Evolutionary conservation across 2,113 vertebrate genomes (phyloP), one percentile per base, ranked within the genome.

Genomic region (Hucho hucho): DNA sequence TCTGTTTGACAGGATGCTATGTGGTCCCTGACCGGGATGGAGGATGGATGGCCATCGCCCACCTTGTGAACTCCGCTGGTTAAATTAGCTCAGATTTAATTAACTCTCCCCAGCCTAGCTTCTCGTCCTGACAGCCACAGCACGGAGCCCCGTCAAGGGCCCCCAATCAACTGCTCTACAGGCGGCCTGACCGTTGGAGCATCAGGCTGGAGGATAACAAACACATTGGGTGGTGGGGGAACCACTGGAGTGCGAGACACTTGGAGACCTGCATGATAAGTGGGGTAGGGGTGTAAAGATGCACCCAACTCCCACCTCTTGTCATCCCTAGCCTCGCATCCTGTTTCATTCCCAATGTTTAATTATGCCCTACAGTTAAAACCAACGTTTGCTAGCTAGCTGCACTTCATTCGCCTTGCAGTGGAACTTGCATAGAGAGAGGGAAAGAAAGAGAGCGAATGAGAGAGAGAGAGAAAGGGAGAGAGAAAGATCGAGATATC

Each of bases 341-440:
- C 71, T 74, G 76, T 81, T 80, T 80, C 65, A 77, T 59, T 77
- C 32, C 73, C 65, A 53, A 70, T 77, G 61, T 80, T 84, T 90
- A 91, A 92, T 89, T 89, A 86, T 83, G 80, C 81, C 87, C 84
- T 75, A 77, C 74, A 89, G 87, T 86, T 83, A 83, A 87, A 88
- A 26, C 20, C 16, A 28, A 43, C 2, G 9, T 43, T 43, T 43
- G 37, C 43, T 66, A 12, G 63, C 32, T 47, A 66, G 43, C 6
- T 25, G 63, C 43, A 74, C 7, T 66, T 49, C 12, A 12, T 12
- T 49, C 3, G 11, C 24, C 24, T 22, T 18, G 26, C n/a, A 59
- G 59, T 43, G 53, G 24, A 22, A 43, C 18, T 26, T 4, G 47
- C 16, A 70, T 67, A 56, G 58, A 70, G 24, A 64, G 72, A 74